These are phyloP conservation scores for Bombyx mandarina DNA, from an alignment of 1,140 invertebrate genomes.

Conservation along the genomic window DNA sequence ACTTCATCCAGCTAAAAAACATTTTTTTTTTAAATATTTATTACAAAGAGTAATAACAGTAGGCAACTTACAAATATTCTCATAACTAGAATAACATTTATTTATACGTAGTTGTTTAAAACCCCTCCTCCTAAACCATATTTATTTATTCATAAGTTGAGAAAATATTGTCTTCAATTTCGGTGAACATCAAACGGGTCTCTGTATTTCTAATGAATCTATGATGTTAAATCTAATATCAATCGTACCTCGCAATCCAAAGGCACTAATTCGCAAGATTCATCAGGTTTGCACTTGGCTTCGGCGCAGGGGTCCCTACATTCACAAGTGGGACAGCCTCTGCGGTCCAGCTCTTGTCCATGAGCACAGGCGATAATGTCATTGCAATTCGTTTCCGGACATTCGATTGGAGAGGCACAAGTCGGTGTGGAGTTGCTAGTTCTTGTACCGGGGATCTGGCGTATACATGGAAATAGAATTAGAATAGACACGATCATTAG, in stretches of 20 bases:
- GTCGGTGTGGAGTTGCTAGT: constrained; percentile 40
- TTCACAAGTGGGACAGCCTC: constrained; percentile 81
- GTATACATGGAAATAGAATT: not conserved
- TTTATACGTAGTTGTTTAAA: too few relatives aligned
- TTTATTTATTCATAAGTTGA: too few relatives aligned
- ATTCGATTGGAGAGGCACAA: constrained; percentile 69
- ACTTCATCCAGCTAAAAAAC: too few relatives aligned
- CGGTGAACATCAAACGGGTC: too few relatives aligned
- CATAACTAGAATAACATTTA: too few relatives aligned
- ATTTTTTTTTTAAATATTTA: too few relatives aligned
- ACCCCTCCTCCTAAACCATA: too few relatives aligned
- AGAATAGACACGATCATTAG: too few relatives aligned
- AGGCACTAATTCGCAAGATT: constrained; percentile 72
- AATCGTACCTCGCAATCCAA: constrained; percentile 46
- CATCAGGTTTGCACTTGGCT: constrained; percentile 80
- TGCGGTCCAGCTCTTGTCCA: constrained; percentile 76
- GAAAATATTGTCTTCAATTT: too few relatives aligned
- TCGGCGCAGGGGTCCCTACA: constrained; percentile 85
- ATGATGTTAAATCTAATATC: not conserved
- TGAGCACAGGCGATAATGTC: constrained; percentile 75
- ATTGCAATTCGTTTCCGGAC: constrained; percentile 75
- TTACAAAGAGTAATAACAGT: too few relatives aligned
- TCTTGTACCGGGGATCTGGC: constrained; percentile 43
- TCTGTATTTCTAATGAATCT: too few relatives aligned
- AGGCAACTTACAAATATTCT: too few relatives aligned